phyloP scores from a whole-genome alignment of 1,140 invertebrate species.

The Pseudomyrmex dendroicus region DNA sequence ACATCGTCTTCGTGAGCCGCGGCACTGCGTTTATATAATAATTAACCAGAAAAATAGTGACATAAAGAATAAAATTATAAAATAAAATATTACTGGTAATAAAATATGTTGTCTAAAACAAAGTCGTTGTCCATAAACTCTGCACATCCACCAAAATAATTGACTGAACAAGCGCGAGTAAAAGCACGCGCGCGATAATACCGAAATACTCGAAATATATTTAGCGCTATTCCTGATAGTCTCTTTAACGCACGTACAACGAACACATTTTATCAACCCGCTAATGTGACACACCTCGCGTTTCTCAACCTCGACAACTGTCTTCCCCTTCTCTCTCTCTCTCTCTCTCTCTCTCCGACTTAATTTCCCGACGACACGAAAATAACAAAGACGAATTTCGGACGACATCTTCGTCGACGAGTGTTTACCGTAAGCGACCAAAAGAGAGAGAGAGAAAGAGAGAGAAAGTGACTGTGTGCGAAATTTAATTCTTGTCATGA shows the following conservation, averaged over 20 bases:
- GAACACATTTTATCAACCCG: not conserved
- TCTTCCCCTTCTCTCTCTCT: no score
- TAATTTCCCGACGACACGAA: conserved; percentile 44
- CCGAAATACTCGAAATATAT: conserved; percentile 42
- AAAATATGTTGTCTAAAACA: not conserved
- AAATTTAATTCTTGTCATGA: conserved; percentile 47
- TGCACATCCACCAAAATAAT: not conserved
- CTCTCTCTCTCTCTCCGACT: not conserved
- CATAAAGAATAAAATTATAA: not conserved
- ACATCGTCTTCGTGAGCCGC: not conserved
- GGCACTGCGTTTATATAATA: not conserved
- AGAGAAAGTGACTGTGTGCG: not conserved
- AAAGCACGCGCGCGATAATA: conserved; percentile 6
- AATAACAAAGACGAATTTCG: conserved; percentile 58
- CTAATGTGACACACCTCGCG: conserved; percentile 23
- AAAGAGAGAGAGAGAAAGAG: no score
- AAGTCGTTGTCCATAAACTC: not conserved
- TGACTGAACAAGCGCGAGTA: not conserved
- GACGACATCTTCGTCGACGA: not conserved
- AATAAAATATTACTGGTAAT: not conserved
- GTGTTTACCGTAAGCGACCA: conserved; percentile 1
- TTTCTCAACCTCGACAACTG: not conserved
- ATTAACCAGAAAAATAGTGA: conserved; percentile 6
- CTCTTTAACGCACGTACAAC: conserved; percentile 20
- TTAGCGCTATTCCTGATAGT: conserved; percentile 22